Conservation (phyloP, 2,797 vertebrate species). For the Argya squamiceps region DNA sequence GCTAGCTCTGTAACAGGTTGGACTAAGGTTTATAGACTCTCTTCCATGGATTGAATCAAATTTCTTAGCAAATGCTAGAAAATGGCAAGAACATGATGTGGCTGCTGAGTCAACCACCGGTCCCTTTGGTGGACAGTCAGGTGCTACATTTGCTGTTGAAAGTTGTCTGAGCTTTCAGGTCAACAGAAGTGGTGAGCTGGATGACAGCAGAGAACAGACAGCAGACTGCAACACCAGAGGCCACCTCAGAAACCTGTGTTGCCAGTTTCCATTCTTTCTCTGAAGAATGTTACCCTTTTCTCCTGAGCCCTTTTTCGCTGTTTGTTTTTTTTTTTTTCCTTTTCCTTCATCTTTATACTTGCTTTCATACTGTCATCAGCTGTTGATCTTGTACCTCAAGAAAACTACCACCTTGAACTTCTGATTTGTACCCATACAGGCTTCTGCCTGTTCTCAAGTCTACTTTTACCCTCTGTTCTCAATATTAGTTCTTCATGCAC, state of each 20-base stretch:
- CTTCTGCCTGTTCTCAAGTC: neutral
- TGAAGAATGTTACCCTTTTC: neutral
- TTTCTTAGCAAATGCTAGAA: neutral
- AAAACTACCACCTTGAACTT: neutral
- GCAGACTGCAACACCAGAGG: neutral
- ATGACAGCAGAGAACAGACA: neutral
- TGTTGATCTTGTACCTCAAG: neutral
- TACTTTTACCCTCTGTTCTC: neutral
- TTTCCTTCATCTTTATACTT: neutral
- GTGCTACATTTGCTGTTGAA: neutral
- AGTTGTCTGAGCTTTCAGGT: neutral
- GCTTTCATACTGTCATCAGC: neutral
- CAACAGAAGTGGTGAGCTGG: neutral
- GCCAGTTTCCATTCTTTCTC: neutral
- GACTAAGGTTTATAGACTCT: neutral
- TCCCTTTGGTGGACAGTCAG: neutral
- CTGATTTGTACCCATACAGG: neutral
- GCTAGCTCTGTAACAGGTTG: neutral
- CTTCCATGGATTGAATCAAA: neutral
- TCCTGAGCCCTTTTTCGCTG: neutral
- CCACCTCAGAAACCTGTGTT: neutral
- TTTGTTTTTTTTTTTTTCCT: neutral
- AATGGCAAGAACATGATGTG: neutral
- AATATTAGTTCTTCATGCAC: neutral
- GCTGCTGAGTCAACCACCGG: neutral